Evolutionary conservation across 2,888 invertebrate genomes (phyloP), one percentile per base, ranked within the genome.

Genomic region (Sicus ferrugineus): DNA sequence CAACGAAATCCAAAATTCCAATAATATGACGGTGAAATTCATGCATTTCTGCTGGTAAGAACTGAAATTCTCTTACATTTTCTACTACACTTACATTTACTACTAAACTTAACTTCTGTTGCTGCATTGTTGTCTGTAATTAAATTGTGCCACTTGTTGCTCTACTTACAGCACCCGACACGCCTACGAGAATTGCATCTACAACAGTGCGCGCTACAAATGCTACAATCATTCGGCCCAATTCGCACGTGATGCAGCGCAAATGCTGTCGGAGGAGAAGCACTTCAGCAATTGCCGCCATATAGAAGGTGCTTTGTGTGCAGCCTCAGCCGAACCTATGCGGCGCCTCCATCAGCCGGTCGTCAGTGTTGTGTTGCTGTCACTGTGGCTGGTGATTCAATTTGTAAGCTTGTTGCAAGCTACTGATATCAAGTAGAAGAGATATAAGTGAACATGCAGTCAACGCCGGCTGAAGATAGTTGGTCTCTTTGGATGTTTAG

Each of bases 31-130:
- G 58, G 79, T 78, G 31, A 84, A 83, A 73, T 86, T 82, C 65
- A 78, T 85, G 77, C 83, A 85, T 67, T 84, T 85, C 69, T 85
- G 85, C 67, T 85, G 85, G 85, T 85, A 78, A 75, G 81, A 75
- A 38, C 11, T 38, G 38, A 38, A 38, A 38, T 6, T 11, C 38
- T 38, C 38, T 11, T 38, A 9, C 6, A 11, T 38, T 6, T 26
- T 26, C 23, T 54, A 26, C 54, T 54, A 38, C 6, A 9, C 11
- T 38, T 11, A 38, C 38, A 38, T 38, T 38, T 38, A 11, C 38
- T 38, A 38, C 11, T 38, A n/a, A n/a, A n/a, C n/a, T n/a, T n/a
- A n/a, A n/a, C n/a, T 38, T 38, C 7, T 38, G 38, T 38, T 38
- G 6, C 38, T 38, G 7, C 11, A 11, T 38, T 38, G 6, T 38